phyloP scores from a whole-genome alignment of 2,888 invertebrate genomes.

The Rapana venosa region DNA sequence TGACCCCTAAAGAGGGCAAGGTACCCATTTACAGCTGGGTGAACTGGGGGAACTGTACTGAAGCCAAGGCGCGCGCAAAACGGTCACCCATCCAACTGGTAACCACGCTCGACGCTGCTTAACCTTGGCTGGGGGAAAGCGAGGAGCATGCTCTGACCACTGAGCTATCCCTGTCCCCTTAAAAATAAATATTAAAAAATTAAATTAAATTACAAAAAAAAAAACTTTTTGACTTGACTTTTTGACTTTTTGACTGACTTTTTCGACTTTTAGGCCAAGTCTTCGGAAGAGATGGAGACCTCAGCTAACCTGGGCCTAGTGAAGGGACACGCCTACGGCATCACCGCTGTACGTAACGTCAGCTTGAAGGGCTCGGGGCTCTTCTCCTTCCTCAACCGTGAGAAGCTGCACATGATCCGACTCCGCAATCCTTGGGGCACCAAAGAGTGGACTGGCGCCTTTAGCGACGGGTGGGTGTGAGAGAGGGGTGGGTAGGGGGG shows the following conservation, averaged over 20 bases:
- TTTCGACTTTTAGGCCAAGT: constrained; percentile 74
- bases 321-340: constrained; percentile 51
- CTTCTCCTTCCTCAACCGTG: constrained; percentile 78
- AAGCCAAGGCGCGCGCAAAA: too few species aligned
- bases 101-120: too few species aligned
- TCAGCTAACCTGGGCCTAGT: constrained; percentile 81
- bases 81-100: too few species aligned
- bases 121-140: too few species aligned
- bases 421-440: constrained; percentile 83
- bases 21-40: too few species aligned
- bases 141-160: too few species aligned
- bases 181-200: too few species aligned
- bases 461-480: constrained; percentile 80
- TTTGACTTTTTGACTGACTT: background rate
- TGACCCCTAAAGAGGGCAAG: too few species aligned
- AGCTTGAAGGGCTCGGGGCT: constrained; percentile 75
- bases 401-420: constrained; percentile 81
- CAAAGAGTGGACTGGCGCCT: constrained; percentile 82
- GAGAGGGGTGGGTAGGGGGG: background rate
- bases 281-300: constrained; percentile 80
- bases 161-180: too few species aligned
- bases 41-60: too few species aligned
- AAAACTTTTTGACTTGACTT: background rate
- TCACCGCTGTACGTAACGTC: constrained; percentile 81
- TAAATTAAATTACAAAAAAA: too few species aligned